Percentiles rank a stretch among this genome's conserved stretches.
phyloP scores from a whole-genome alignment of 1,140 invertebrate species.

The Druon quercuslanigerum region DNA sequence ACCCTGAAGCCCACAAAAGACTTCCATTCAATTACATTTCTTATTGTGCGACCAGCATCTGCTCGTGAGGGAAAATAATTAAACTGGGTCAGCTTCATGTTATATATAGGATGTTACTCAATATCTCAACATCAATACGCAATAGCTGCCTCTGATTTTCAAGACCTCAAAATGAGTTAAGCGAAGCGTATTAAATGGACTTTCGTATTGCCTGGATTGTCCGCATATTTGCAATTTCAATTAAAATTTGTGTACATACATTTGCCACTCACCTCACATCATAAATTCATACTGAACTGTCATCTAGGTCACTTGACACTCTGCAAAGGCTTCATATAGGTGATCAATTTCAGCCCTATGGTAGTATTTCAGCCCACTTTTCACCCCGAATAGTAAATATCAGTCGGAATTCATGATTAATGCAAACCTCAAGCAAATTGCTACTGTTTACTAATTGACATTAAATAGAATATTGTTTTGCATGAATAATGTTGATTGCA shows the following conservation, averaged over 20 bases:
- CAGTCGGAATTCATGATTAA: neutral
- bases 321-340: neutral
- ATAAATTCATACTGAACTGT: neutral
- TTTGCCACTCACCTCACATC: neutral
- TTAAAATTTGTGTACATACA: neutral
- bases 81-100: constrained; percentile 2
- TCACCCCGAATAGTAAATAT: neutral
- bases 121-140: neutral
- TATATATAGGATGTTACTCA: neutral
- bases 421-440: neutral
- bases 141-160: constrained; percentile 2
- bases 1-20: neutral
- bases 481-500: too few relatives aligned
- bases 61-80: neutral
- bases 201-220: neutral
- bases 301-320: neutral
- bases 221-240: constrained; percentile 7
- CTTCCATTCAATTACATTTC: constrained; percentile 22
- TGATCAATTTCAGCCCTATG: neutral
- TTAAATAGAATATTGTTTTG: too few relatives aligned
- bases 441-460: too few relatives aligned
- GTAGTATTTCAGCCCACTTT: neutral
- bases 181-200: too few relatives aligned
- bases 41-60: neutral
- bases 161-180: neutral